Evolutionary conservation across 1,140 invertebrate genomes (phyloP).

Genomic region (Aphaenogaster floridana): DNA sequence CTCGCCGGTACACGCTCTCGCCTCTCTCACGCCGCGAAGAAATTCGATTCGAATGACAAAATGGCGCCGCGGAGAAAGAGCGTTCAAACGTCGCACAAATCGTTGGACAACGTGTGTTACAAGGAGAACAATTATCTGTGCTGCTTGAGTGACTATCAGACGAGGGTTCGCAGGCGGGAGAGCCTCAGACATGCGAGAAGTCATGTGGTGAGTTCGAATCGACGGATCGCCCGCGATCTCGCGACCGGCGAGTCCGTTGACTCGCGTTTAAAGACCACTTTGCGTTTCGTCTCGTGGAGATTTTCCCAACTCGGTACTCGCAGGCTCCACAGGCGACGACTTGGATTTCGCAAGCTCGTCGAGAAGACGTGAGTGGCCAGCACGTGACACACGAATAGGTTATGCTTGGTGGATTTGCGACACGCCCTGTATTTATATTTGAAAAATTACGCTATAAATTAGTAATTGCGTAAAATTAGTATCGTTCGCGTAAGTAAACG

Average conservation of each 20-base stretch:
- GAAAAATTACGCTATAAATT: background rate
- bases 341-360: background rate
- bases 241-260: background rate
- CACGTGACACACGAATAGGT: background rate
- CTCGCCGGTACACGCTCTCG: background rate
- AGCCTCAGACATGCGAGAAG: slow-evolving; percentile 78
- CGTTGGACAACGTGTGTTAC: slow-evolving; percentile 65
- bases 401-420: slow-evolving; percentile 21
- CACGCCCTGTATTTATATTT: background rate
- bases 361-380: background rate
- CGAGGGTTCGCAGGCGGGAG: slow-evolving; percentile 81
- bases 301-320: background rate
- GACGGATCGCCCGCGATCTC: background rate
- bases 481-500: background rate
- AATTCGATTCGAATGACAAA: slow-evolving; percentile 67
- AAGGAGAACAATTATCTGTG: slow-evolving; percentile 85
- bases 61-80: slow-evolving; percentile 83
- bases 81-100: slow-evolving; percentile 61
- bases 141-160: slow-evolving; percentile 83
- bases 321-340: background rate
- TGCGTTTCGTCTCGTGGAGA: background rate
- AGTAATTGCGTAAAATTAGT: background rate
- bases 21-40: background rate
- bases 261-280: background rate
- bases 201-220: slow-evolving; percentile 78